Evolutionary conservation across 2,797 vertebrate genomes (phyloP), one percentile per base, ranked within the genome.

Genomic region (Xenentodon cancila): DNA sequence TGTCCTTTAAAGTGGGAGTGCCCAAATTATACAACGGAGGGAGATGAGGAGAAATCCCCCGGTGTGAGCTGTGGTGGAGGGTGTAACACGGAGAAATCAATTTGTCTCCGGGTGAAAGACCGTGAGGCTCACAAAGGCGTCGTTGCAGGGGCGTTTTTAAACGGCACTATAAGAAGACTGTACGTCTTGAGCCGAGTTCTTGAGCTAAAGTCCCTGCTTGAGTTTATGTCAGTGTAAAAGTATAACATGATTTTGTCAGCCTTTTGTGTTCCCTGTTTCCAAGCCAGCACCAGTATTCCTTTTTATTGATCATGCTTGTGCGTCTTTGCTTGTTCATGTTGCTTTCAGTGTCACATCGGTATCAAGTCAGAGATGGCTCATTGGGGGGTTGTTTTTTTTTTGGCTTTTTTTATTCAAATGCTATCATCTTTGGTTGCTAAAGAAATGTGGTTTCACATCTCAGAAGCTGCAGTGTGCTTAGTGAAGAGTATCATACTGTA

Each of bases 1-100:
- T 86, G 79, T 88, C 81, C 76, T 84, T 90, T 90, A 84, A 84
- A 52, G 75, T 64, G 59, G 75, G 76, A 87, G 77, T 81, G 81
- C 59, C 80, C 61, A 57, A 82, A 84, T 87, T 80, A 81, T 74
- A 79, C 59, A 65, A 70, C 71, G 64, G 75, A 64, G 70, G 68
- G 68, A 80, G 67, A 77, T 68, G 47, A 58, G 75, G 65, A 73
- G 67, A 72, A 80, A 67, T n/a, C 64, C 37, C 67, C 77, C 3
- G 34, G 59, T 53, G 77, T 75, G 72, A 67, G 63, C 53, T 81
- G 75, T 44, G 15, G 3, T 37, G 42, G 15, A 21, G 59, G 51
- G 27, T 37, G 49, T 42, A 17, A 53, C 57, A 68, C 44, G 37
- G 50, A 70, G 64, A 78, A 80, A 78, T 84, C 53, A 60, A 75